phyloP scores from a whole-genome alignment of 2,113 vertebrate species.

The Nesoenas mayeri region DNA sequence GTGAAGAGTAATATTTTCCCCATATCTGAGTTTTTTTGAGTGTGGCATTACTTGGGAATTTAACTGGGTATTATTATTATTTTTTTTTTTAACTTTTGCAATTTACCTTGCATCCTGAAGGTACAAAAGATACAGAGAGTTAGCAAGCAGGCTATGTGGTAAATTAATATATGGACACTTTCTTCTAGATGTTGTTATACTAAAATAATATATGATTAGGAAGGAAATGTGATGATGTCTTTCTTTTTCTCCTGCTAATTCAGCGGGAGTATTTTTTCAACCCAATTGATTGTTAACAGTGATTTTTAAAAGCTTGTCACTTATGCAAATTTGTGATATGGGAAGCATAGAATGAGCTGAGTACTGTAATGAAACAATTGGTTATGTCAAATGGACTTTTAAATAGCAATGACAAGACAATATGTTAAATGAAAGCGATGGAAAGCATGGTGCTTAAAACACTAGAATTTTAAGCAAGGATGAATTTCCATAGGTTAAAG shows the following conservation, averaged over 20 bases:
- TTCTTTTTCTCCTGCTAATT: not conserved
- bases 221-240: not conserved
- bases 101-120: not conserved
- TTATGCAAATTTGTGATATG: not conserved
- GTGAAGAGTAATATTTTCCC: not conserved
- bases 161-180: not conserved
- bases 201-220: not conserved
- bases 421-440: constrained; percentile 11
- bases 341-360: not conserved
- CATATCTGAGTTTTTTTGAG: not conserved
- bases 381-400: not conserved
- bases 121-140: not conserved
- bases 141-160: not conserved
- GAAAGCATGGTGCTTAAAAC: not conserved
- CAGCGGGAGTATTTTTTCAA: not conserved
- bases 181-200: not conserved
- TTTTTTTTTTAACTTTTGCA: not conserved
- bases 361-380: not conserved
- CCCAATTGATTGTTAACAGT: not conserved
- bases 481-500: not conserved
- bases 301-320: not conserved
- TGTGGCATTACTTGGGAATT: not conserved
- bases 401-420: not conserved
- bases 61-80: not conserved
- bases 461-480: not conserved